phyloP scores from a whole-genome alignment of 2,888 invertebrate genomes.

The Oscheius myriophilus region DNA sequence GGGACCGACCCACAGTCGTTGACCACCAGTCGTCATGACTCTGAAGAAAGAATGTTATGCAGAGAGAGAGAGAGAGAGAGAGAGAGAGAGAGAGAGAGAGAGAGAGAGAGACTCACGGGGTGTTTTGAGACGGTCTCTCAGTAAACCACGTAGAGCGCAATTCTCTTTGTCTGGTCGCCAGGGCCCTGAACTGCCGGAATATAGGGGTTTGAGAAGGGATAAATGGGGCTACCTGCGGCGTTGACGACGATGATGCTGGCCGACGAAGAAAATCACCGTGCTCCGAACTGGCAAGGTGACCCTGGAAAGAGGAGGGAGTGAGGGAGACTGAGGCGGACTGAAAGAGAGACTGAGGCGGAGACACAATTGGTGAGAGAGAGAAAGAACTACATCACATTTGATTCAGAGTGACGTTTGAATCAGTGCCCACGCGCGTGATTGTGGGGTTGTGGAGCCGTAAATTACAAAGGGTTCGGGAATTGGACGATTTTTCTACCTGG shows the following conservation, averaged over 20 bases:
- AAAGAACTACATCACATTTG: too few relatives aligned
- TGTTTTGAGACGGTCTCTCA: not conserved
- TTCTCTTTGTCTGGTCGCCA: not conserved
- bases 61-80: constrained; percentile 2
- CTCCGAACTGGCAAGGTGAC: too few relatives aligned
- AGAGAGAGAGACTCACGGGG: not conserved
- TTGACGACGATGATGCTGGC: constrained; percentile 3
- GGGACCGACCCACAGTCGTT: constrained; percentile 55
- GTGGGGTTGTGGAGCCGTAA: too few relatives aligned
- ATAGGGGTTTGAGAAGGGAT: not conserved
- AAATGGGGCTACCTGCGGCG: constrained; percentile 1
- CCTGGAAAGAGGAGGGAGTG: too few relatives aligned
- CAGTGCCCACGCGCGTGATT: too few relatives aligned
- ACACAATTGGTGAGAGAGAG: too few relatives aligned
- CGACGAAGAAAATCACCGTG: constrained; percentile 22
- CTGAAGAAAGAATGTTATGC: constrained; percentile 8
- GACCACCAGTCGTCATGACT: constrained; percentile 27
- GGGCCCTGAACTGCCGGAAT: constrained; percentile 1
- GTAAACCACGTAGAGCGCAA: constrained; percentile 4
- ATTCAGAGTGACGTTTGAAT: too few relatives aligned
- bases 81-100: constrained; percentile 15
- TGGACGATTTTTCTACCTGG: too few relatives aligned
- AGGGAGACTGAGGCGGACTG: too few relatives aligned
- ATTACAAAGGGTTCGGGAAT: too few relatives aligned
- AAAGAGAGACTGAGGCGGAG: too few relatives aligned